phyloP scores from a whole-genome alignment of 2,888 invertebrate genomes.

The Ceraclea dissimilis region DNA sequence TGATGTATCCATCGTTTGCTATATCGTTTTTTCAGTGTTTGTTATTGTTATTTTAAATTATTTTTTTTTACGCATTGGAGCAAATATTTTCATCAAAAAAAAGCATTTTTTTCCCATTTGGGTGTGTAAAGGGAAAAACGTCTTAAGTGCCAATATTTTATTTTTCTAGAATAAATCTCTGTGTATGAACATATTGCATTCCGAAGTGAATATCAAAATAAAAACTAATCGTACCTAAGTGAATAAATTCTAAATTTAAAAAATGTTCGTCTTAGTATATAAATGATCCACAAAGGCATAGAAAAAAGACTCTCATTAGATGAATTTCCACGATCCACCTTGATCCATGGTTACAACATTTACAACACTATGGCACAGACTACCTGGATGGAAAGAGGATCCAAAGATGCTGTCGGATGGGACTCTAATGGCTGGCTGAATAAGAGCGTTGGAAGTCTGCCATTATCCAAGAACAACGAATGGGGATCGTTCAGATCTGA shows the following conservation, averaged over 20 bases:
- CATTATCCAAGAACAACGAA: background rate
- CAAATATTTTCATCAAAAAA: too few relatives aligned
- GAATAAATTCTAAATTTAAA: background rate
- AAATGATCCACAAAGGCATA: background rate
- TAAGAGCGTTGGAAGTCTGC: background rate
- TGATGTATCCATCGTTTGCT: too few relatives aligned
- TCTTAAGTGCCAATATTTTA: too few relatives aligned
- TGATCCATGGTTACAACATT: background rate
- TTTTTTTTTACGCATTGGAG: too few relatives aligned
- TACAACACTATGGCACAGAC: background rate
- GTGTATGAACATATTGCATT: too few relatives aligned
- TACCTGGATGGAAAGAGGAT: too few relatives aligned
- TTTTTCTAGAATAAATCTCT: too few relatives aligned
- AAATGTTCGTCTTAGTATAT: background rate
- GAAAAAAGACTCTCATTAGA: background rate
- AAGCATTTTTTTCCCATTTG: too few relatives aligned
- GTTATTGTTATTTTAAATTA: too few relatives aligned
- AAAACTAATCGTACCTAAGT: background rate
- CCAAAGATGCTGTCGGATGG: background rate
- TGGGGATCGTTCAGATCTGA: background rate
- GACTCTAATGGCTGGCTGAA: background rate
- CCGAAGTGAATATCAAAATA: background rate
- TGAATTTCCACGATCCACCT: background rate
- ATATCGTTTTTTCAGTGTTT: too few relatives aligned
- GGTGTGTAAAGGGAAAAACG: too few relatives aligned